These are phyloP conservation scores for Paraescarpia echinospica DNA, from an alignment of 1,140 invertebrate species.

Conservation along the genomic window DNA sequence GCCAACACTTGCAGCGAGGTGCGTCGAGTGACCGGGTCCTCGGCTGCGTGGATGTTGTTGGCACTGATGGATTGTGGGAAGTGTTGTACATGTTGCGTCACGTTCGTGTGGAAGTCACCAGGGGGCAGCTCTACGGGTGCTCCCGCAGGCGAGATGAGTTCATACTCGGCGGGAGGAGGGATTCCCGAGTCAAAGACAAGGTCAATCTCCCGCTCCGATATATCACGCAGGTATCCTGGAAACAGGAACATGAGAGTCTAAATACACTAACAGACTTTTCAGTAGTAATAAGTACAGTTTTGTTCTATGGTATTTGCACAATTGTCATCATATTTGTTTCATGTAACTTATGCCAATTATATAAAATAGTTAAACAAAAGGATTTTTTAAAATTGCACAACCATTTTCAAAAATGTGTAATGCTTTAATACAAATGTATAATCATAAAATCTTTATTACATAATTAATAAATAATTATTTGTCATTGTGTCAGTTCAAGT, in stretches of 20 bases:
- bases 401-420: too few relatives aligned
- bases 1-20: neutral
- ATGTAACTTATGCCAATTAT: too few relatives aligned
- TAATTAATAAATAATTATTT: too few relatives aligned
- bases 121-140: neutral
- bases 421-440: too few relatives aligned
- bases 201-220: neutral
- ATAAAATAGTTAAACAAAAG: too few relatives aligned
- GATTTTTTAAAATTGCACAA: too few relatives aligned
- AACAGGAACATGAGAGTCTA: neutral
- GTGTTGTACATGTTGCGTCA: neutral
- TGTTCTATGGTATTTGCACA: too few relatives aligned
- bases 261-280: too few relatives aligned
- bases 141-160: neutral
- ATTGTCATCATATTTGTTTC: too few relatives aligned
- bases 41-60: neutral
- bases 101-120: neutral
- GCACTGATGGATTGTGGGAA: neutral
- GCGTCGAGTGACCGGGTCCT: neutral
- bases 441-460: too few relatives aligned
- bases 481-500: too few relatives aligned
- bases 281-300: too few relatives aligned
- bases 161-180: neutral
- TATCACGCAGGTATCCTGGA: neutral
- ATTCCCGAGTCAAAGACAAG: neutral